A percentile compares a stretch with the other conserved stretches of the same genome.
These are phyloP conservation scores for Rhinichthys klamathensis DNA, from an alignment of 2,113 vertebrate species.

Conservation along the genomic window DNA sequence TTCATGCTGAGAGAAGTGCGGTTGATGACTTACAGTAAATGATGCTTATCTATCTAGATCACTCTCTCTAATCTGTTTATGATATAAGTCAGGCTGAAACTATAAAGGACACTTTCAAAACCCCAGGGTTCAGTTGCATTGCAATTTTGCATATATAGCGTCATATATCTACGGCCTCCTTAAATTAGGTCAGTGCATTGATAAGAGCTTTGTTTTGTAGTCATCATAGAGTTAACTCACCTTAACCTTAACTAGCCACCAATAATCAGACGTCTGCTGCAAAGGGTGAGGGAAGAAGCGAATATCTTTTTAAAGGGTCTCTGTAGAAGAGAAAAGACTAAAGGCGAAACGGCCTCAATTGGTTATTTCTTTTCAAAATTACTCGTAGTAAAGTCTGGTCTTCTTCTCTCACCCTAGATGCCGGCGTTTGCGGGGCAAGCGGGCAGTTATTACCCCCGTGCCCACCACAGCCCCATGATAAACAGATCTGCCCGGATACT, in stretches of 20 bases:
- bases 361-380: slow-evolving; percentile 29
- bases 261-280: not conserved
- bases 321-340: not conserved
- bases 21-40: slow-evolving; percentile 57
- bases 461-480: slow-evolving; percentile 88
- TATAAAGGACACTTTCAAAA: slow-evolving; percentile 27
- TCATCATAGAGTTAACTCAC: not conserved
- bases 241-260: not conserved
- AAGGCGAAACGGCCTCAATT: slow-evolving; percentile 35
- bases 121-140: not conserved
- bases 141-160: not conserved
- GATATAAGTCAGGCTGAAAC: slow-evolving; percentile 36
- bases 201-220: not conserved
- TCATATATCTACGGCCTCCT: not conserved
- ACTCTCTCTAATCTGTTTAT: slow-evolving; percentile 22
- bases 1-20: slow-evolving; percentile 50
- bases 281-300: slow-evolving; percentile 33
- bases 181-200: not conserved
- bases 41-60: slow-evolving; percentile 44
- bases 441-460: slow-evolving; percentile 85
- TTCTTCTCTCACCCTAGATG: slow-evolving; percentile 88
- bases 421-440: slow-evolving; percentile 97
- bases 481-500: slow-evolving; percentile 88
- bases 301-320: slow-evolving; percentile 13
- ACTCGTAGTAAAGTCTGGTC: slow-evolving; percentile 74